These are phyloP conservation scores for Parazoanthus swiftii DNA, from an alignment of 92 coral and sea anemone species.

Conservation along the genomic window DNA sequence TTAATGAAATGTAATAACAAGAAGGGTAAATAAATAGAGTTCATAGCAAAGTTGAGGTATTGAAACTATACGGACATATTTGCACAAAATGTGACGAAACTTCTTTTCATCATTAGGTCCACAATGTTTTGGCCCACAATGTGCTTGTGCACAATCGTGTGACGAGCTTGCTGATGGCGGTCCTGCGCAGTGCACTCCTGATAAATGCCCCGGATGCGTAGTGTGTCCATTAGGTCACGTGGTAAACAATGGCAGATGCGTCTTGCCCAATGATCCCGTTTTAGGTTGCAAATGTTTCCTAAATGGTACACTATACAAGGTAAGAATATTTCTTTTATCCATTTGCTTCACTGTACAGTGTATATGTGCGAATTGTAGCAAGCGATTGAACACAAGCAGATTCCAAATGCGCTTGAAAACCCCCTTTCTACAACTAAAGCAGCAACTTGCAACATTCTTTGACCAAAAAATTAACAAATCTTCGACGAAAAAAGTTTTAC, in stretches of 20 bases:
- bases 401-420: no score
- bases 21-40: no score
- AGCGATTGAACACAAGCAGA: no score
- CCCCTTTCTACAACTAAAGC: no score
- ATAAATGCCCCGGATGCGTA: conserved; percentile 42
- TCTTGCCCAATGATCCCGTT: conserved; percentile 38
- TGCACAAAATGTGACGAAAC: no score
- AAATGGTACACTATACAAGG: conserved; percentile 42
- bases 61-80: no score
- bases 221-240: conserved; percentile 47
- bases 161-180: conserved; percentile 29
- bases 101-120: neutral
- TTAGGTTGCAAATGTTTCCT: conserved; percentile 40
- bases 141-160: conserved; percentile 44
- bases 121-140: conserved; percentile 16
- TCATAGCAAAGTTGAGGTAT: no score
- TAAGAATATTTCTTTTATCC: neutral
- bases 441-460: no score
- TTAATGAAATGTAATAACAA: no score
- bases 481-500: no score
- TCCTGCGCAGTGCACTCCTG: conserved; percentile 27
- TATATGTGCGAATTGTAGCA: no score
- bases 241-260: conserved; percentile 39
- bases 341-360: neutral
- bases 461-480: no score